Evolutionary conservation across 2,888 invertebrate species (phyloP).

Genomic region (Sialis fuliginosa): DNA sequence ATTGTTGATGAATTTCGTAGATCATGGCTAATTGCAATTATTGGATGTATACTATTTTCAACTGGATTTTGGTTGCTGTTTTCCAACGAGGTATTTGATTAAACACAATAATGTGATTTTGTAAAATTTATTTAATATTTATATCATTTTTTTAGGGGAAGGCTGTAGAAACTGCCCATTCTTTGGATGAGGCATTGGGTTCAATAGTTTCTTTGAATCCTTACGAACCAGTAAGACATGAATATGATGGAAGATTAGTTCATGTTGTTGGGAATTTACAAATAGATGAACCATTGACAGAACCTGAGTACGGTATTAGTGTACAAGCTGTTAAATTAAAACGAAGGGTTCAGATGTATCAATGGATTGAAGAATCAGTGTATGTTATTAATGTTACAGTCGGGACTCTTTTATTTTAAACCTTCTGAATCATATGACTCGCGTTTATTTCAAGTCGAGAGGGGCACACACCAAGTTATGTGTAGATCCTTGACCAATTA

Average conservation of each 20-base stretch:
- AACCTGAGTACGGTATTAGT: conserved; percentile 71
- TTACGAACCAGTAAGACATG: conserved; percentile 28
- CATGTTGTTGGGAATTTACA: conserved; percentile 58
- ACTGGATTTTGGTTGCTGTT: conserved; percentile 53
- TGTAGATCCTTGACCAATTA: too few species aligned
- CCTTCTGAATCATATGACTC: too few species aligned
- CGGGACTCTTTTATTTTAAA: too few species aligned
- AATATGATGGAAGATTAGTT: conserved; percentile 57
- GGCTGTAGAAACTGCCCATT: conserved; percentile 61
- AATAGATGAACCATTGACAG: conserved; percentile 66
- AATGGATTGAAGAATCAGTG: conserved; percentile 73
- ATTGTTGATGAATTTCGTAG: conserved; percentile 38
- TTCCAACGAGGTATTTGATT: conserved; percentile 61
- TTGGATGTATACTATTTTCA: conserved; percentile 46
- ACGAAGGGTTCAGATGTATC: conserved; percentile 81
- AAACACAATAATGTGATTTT: not conserved
- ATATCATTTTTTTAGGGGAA: conserved; percentile 36
- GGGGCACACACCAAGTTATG: too few species aligned
- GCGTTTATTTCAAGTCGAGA: too few species aligned
- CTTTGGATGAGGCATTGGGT: conserved; percentile 60
- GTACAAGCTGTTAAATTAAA: conserved; percentile 70
- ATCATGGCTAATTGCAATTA: conserved; percentile 53
- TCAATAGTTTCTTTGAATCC: conserved; percentile 33
- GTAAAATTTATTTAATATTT: conserved; percentile 2
- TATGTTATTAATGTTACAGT: conserved; percentile 18